Evolutionary conservation across 2,797 vertebrate genomes (phyloP).

Genomic region (Sebastes cheni): DNA sequence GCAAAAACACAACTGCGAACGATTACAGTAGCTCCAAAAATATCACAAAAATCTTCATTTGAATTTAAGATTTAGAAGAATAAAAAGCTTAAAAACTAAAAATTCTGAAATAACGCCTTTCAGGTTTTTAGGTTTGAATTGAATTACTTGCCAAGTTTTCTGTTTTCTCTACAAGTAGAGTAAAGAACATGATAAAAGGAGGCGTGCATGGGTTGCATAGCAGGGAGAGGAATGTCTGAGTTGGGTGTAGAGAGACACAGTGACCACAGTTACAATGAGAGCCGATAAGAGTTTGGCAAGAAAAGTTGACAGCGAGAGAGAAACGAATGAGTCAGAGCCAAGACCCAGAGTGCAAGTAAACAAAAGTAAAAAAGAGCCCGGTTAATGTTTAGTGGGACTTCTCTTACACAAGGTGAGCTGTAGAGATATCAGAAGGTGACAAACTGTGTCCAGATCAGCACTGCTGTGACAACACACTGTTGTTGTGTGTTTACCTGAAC

Average conservation of each 20-base stretch:
- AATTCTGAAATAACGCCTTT: not conserved
- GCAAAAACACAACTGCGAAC: not conserved
- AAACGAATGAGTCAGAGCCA: constrained; percentile 38
- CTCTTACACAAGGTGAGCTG: constrained; percentile 44
- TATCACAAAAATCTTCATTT: not conserved
- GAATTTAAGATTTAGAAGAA: not conserved
- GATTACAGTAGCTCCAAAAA: not conserved
- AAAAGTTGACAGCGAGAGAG: constrained; percentile 18
- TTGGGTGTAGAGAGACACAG: not conserved
- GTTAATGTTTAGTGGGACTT: constrained; percentile 76
- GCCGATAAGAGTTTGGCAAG: constrained; percentile 44
- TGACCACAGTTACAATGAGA: constrained; percentile 9
- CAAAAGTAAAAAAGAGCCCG: constrained; percentile 46
- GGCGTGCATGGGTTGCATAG: not conserved
- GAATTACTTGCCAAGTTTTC: not conserved
- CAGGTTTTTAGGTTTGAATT: not conserved
- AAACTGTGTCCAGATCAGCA: constrained; percentile 19
- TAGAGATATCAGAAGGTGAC: constrained; percentile 26
- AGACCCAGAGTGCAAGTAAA: constrained; percentile 67
- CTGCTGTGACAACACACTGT: constrained; percentile 4
- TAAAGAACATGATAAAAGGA: not conserved
- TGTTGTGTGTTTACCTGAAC: constrained; percentile 82
- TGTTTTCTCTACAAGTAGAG: not conserved
- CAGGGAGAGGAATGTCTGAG: constrained; percentile 10
- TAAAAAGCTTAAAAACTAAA: not conserved